These are phyloP conservation scores for Danaus melanippus DNA, from an alignment of 1,140 invertebrate genomes.

Conservation along the genomic window DNA sequence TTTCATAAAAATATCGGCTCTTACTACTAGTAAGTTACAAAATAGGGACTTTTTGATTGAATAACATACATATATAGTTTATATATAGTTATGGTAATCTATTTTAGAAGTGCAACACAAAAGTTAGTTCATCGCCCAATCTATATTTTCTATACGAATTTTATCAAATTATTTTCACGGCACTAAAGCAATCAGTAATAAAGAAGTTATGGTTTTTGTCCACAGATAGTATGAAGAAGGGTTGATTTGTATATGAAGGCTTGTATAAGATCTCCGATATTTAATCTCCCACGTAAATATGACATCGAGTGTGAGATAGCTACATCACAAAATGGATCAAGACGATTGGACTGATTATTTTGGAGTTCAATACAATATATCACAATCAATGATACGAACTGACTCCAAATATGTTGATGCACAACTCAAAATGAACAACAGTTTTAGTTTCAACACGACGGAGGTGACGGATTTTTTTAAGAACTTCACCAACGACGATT, in stretches of 20 bases:
- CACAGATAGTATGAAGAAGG: conserved; percentile 21
- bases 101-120: too few relatives aligned
- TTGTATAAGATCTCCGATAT: not conserved
- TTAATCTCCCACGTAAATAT: conserved; percentile 18
- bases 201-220: conserved; percentile 18
- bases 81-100: not conserved
- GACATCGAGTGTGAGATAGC: conserved; percentile 34
- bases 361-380: conserved; percentile 17
- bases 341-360: conserved; percentile 30
- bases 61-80: not conserved
- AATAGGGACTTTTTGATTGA: too few relatives aligned
- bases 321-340: conserved; percentile 30
- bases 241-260: conserved; percentile 7
- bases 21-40: too few relatives aligned
- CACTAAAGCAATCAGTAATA: too few relatives aligned
- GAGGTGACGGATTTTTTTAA: conserved; percentile 32
- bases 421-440: conserved; percentile 32
- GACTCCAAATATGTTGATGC: conserved; percentile 20
- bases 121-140: too few relatives aligned
- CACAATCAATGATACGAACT: conserved; percentile 7
- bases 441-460: conserved; percentile 39
- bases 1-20: too few relatives aligned
- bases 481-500: conserved; percentile 55
- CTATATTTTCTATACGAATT: too few relatives aligned
- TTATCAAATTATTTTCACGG: too few relatives aligned